A percentile compares a stretch with the other conserved stretches of the same genome.
Conservation (phyloP, 2,888 invertebrate species). For the Junonia oenone region DNA sequence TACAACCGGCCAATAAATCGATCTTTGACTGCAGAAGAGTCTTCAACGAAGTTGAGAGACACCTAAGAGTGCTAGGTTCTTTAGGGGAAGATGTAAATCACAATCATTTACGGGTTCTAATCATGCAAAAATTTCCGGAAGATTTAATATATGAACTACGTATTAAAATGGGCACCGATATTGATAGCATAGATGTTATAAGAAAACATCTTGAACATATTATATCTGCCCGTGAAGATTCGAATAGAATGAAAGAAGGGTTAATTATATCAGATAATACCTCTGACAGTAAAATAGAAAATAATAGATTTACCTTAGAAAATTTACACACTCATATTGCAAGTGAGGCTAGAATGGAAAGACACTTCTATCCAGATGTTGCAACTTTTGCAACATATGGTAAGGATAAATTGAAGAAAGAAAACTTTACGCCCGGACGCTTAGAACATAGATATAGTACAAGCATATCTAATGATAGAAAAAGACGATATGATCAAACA, state of each 20-base stretch:
- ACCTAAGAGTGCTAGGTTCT: constrained; percentile 30
- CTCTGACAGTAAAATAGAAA: too few relatives aligned
- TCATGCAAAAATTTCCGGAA: constrained; percentile 23
- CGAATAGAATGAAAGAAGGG: too few relatives aligned
- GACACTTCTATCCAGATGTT: background rate
- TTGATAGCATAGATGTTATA: constrained; percentile 17
- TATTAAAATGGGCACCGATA: constrained; percentile 19
- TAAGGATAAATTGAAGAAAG: background rate
- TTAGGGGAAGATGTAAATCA: constrained; percentile 32
- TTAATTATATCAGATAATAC: background rate
- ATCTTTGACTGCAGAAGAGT: constrained; percentile 16
- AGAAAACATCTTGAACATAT: constrained; percentile 18
- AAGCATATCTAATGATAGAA: too few relatives aligned
- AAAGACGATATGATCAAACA: too few relatives aligned
- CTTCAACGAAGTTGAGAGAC: too few relatives aligned
- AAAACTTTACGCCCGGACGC: too few relatives aligned
- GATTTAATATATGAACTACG: constrained; percentile 27
- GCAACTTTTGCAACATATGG: background rate
- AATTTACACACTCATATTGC: constrained; percentile 4
- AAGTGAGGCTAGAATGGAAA: background rate
- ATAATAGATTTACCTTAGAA: constrained; percentile 6
- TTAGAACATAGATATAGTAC: background rate
- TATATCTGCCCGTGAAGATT: constrained; percentile 21
- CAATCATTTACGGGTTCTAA: constrained; percentile 24
- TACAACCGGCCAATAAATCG: constrained; percentile 10